Evolutionary conservation across 2,113 vertebrate species (phyloP), one percentile per base, ranked within the genome.

Genomic region (Paramisgurnus dabryanus): DNA sequence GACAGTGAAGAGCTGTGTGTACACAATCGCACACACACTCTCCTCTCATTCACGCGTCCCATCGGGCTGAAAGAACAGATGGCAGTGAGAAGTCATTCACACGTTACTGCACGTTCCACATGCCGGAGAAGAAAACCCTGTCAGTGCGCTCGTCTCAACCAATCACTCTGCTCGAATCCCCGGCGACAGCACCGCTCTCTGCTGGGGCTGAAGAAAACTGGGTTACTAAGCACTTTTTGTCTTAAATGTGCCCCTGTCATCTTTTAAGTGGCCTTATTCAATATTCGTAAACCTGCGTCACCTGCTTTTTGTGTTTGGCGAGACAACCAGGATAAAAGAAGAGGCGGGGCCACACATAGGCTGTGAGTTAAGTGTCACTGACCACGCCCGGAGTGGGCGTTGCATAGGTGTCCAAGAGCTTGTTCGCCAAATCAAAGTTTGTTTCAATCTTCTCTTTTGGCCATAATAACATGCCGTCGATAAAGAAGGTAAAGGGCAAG

Each of bases 21-120:
- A 45, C 53, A 74, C 27, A 47, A 49, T 58, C 67, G 43, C 66
- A 71, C 58, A 63, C 68, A 80, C 64, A 75, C 76, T 65, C 45
- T 68, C 58, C 76, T 41, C 71, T 75, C 65, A 6, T 53, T 60
- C 67, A n/a, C 34, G 45, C 75, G 68, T 81, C 87, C 87, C 84
- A 78, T 45, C 63, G 76, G 84, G 83, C 86, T 70, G 47, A 50
- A 77, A 76, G 84, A 88, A 88, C 87, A 88, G 87, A 88, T 88
- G 87, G 87, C 86, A 81, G 80, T 50, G 83, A 82, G 85, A 86
- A 88, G 87, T 88, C 87, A 88, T 88, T 88, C 84, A 84, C 86
- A 88, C 87, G 78, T 88, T 87, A 49, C 85, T 70, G 78, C 87
- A 86, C 77, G 78, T 86, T 88, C 83, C 78, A 76, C 82, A 82